phyloP scores from a whole-genome alignment of 53 echinoderm and acorn worm genomes.

The Henricia sp. region DNA sequence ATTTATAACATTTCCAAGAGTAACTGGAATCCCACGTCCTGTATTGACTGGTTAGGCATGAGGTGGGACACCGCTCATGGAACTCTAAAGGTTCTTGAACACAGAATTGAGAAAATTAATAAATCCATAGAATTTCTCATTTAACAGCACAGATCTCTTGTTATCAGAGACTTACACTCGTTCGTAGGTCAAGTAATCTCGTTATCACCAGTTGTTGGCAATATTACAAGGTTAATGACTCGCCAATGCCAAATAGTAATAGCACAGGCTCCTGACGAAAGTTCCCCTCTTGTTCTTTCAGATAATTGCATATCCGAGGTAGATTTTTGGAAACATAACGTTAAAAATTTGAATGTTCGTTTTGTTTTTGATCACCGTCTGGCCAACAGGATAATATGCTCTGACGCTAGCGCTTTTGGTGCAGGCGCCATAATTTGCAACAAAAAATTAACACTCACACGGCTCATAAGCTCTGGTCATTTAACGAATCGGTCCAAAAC shows the following conservation, averaged over 20 bases:
- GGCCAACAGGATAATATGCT: conserved; percentile 9
- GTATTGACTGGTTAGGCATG: conserved; percentile 26
- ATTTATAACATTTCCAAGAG: conserved; percentile 30
- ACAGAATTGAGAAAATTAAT: not conserved
- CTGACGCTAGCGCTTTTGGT: conserved; percentile 30
- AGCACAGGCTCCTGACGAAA: not conserved
- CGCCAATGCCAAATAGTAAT: conserved; percentile 24
- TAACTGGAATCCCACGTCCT: not conserved
- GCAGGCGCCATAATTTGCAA: conserved; percentile 28
- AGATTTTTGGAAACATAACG: conserved; percentile 40
- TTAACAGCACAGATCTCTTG: not conserved
- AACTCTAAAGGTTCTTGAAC: conserved; percentile 11
- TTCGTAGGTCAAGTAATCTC: conserved; percentile 33
- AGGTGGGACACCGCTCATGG: conserved; percentile 18
- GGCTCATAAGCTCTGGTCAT: conserved; percentile 54
- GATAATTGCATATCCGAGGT: conserved; percentile 9
- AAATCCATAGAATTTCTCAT: not conserved
- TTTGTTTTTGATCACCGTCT: not conserved
- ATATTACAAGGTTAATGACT: conserved; percentile 33
- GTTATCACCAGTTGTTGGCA: conserved; percentile 22
- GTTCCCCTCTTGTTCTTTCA: not conserved
- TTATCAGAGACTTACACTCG: conserved; percentile 22
- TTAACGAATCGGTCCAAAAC: conserved; percentile 27
- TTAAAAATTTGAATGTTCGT: conserved; percentile 2
- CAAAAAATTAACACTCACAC: conserved; percentile 12